Evolutionary conservation across 2,888 invertebrate species (phyloP).

Genomic region (Pherbina coryleti): DNA sequence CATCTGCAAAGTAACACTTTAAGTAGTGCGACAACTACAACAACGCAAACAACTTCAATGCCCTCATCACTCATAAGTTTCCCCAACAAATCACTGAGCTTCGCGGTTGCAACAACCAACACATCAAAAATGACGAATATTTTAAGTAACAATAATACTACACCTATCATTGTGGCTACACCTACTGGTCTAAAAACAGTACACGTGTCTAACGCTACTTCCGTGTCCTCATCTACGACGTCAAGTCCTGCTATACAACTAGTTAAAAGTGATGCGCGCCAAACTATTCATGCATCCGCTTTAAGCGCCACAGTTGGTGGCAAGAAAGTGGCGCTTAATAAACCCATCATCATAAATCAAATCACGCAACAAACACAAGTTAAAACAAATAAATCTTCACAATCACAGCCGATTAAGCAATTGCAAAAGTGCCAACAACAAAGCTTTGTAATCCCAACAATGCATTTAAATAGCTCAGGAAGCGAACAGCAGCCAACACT

Average conservation of each 20-base stretch:
- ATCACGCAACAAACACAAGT: conserved; percentile 43
- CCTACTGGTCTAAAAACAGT: conserved; percentile 67
- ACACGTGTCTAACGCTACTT: conserved; percentile 62
- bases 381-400: conserved; percentile 42
- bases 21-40: background rate
- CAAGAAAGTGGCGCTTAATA: conserved; percentile 61
- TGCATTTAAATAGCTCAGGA: background rate
- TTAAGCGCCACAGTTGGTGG: conserved; percentile 48
- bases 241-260: conserved; percentile 45
- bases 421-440: conserved; percentile 35
- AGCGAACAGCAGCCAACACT: background rate
- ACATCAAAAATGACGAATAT: conserved; percentile 45
- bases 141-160: conserved; percentile 51
- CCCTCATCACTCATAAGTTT: background rate
- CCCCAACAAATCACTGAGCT: conserved; percentile 38
- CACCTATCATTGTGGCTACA: conserved; percentile 65
- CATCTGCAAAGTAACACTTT: background rate
- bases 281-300: conserved; percentile 42
- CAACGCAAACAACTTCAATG: conserved; percentile 21
- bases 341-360: conserved; percentile 62
- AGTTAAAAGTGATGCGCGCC: conserved; percentile 32
- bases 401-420: conserved; percentile 23
- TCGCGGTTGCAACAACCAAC: conserved; percentile 45
- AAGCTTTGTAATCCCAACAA: conserved; percentile 6
- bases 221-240: conserved; percentile 46